Percentiles rank a stretch among this genome's conserved stretches.
Conservation (phyloP, 2,888 invertebrate species). For the Chymomyza fuscimana region DNA sequence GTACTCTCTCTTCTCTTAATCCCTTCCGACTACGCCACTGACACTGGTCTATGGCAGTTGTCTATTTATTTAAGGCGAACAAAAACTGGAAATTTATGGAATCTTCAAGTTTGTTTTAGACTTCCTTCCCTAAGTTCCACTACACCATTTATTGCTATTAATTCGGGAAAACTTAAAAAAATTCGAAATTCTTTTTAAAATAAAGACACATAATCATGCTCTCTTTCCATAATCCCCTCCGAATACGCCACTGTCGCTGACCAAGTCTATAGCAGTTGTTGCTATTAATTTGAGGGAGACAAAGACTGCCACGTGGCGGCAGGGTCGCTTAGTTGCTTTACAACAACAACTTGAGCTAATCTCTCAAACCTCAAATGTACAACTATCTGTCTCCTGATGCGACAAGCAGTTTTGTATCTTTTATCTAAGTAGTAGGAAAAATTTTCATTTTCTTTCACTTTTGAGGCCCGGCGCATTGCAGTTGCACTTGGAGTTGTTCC, state of each 20-base stretch:
- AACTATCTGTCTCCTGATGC: not conserved
- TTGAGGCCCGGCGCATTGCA: constrained; percentile 14
- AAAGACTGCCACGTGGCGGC: not conserved
- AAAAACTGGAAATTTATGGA: too few species aligned
- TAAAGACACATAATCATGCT: constrained; percentile 65
- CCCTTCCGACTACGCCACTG: too few species aligned
- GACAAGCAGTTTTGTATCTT: constrained; percentile 1
- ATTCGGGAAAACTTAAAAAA: too few species aligned
- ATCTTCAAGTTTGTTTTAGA: too few species aligned
- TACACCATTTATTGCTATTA: too few species aligned
- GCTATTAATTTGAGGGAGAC: constrained; percentile 6
- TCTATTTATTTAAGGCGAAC: too few species aligned
- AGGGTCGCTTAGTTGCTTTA: not conserved
- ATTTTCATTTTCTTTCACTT: constrained; percentile 39
- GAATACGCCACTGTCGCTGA: not conserved
- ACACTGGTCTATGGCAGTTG: too few species aligned
- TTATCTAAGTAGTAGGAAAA: constrained; percentile 4
- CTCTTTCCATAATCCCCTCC: not conserved
- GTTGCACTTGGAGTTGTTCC: constrained; percentile 8
- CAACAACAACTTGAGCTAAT: not conserved
- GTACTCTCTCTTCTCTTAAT: too few species aligned
- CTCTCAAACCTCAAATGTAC: constrained; percentile 5
- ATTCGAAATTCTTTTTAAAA: too few species aligned
- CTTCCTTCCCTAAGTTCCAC: too few species aligned
- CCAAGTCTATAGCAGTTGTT: constrained; percentile 3